phyloP scores from a whole-genome alignment of 2,113 vertebrate species.

The Aptenodytes forsteri region DNA sequence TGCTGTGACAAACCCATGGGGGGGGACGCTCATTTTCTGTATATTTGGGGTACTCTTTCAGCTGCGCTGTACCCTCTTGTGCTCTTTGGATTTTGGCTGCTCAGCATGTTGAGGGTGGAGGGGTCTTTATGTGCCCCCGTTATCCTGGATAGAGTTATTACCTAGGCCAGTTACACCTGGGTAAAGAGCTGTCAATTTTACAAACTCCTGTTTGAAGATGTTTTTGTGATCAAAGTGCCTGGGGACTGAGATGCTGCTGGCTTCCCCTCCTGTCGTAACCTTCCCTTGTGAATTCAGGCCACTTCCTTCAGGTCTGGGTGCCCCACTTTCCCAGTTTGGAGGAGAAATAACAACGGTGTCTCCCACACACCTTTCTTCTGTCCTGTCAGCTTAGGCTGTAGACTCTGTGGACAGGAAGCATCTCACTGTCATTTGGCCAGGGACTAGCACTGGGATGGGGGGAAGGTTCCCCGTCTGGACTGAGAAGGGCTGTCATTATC shows the following conservation, averaged over 20 bases:
- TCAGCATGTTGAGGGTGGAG: background rate
- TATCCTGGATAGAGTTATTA: background rate
- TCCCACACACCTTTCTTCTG: background rate
- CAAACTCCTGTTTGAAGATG: background rate
- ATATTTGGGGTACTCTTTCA: background rate
- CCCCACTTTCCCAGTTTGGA: background rate
- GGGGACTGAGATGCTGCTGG: background rate
- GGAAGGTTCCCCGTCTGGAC: background rate
- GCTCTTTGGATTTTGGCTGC: background rate
- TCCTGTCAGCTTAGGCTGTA: background rate
- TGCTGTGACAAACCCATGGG: background rate
- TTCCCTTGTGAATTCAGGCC: background rate
- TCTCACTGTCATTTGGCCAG: background rate
- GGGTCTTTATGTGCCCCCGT: rapidly evolving
- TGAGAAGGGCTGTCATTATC: background rate
- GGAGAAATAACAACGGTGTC: background rate
- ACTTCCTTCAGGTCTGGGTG: background rate
- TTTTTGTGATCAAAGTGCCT: background rate
- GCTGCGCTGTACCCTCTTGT: background rate
- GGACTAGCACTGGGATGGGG: background rate
- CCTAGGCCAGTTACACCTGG: background rate
- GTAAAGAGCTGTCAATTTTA: background rate
- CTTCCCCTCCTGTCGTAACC: background rate
- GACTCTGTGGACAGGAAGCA: background rate
- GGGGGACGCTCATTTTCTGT: background rate